These are phyloP conservation scores for Xanthostigma xanthostigma DNA, from an alignment of 2,888 invertebrate genomes.

Conservation along the genomic window DNA sequence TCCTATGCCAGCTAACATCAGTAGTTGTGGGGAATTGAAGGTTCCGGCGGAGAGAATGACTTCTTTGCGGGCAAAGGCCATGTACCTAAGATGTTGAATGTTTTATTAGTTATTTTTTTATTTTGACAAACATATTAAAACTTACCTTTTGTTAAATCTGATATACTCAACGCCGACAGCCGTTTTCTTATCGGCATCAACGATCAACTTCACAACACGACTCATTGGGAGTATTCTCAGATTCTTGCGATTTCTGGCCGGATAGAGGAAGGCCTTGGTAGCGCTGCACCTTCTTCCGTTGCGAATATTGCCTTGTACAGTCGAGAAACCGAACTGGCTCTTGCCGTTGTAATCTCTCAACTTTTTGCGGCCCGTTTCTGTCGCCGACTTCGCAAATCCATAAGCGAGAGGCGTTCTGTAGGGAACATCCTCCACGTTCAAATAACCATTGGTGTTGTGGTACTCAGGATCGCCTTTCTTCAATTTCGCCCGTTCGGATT, in stretches of 20 bases:
- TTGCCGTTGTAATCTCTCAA: conserved; percentile 31
- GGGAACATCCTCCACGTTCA: conserved; percentile 41
- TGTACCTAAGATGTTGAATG: conserved; percentile 15
- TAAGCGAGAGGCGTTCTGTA: conserved; percentile 30
- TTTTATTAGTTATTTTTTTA: no score
- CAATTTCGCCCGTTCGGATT: conserved; percentile 37
- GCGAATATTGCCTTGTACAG: conserved; percentile 30
- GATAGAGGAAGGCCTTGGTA: conserved; percentile 42
- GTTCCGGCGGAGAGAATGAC: conserved; percentile 68
- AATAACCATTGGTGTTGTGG: conserved; percentile 43
- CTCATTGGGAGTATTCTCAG: conserved; percentile 39
- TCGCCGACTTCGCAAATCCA: conserved; percentile 24
- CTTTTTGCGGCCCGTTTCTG: conserved; percentile 26
- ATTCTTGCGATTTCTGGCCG: conserved; percentile 36
- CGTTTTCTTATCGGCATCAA: conserved; percentile 37
- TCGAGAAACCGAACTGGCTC: conserved; percentile 24
- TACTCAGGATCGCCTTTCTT: conserved; percentile 27
- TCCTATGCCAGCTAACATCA: conserved; percentile 65
- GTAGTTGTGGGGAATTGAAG: conserved; percentile 67
- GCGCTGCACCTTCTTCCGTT: conserved; percentile 38
- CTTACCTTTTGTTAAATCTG: conserved; percentile 27
- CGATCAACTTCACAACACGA: conserved; percentile 42
- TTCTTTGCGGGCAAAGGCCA: conserved; percentile 47
- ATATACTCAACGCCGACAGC: conserved; percentile 48
- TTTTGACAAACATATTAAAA: no score